Percentiles rank a stretch among this genome's conserved stretches.
Conservation (phyloP, 2,888 invertebrate genomes). For the Melinaea marsaeus region DNA sequence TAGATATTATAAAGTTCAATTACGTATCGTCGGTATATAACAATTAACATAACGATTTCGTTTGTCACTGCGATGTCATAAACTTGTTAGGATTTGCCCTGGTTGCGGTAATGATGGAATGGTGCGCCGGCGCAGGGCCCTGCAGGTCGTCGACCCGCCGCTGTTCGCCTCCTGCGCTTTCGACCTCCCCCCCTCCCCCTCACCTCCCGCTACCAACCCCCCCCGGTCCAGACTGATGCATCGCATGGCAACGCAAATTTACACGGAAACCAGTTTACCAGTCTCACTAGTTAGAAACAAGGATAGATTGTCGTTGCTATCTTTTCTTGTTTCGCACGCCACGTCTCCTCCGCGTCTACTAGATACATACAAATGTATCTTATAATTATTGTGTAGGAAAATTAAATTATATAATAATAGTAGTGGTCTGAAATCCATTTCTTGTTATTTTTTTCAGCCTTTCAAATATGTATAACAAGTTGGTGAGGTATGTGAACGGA, state of each 20-base stretch:
- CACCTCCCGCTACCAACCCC: conserved; percentile 53
- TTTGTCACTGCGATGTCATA: conserved; percentile 43
- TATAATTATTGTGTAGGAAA: no score
- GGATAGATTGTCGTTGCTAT: conserved; percentile 28
- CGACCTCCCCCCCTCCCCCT: conserved; percentile 52
- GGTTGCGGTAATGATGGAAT: conserved; percentile 55
- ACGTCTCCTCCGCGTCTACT: conserved; percentile 22
- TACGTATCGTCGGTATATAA: conserved; percentile 6
- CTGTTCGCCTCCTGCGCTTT: conserved; percentile 73
- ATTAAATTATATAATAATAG: no score
- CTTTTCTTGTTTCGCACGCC: conserved; percentile 49
- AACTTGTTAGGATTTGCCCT: conserved; percentile 60
- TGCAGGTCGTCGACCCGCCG: conserved; percentile 74
- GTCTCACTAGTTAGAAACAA: conserved; percentile 26
- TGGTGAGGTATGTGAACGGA: no score
- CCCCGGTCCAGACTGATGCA: conserved; percentile 71
- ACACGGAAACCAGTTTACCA: conserved; percentile 65
- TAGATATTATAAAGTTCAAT: not conserved
- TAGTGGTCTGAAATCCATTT: no score
- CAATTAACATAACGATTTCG: not conserved
- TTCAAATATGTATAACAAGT: no score
- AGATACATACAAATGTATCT: not conserved
- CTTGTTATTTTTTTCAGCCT: no score
- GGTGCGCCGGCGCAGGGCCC: conserved; percentile 70
- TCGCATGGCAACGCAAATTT: conserved; percentile 73